Conservation (phyloP, 2,797 vertebrate genomes). For the Mycteria americana region DNA sequence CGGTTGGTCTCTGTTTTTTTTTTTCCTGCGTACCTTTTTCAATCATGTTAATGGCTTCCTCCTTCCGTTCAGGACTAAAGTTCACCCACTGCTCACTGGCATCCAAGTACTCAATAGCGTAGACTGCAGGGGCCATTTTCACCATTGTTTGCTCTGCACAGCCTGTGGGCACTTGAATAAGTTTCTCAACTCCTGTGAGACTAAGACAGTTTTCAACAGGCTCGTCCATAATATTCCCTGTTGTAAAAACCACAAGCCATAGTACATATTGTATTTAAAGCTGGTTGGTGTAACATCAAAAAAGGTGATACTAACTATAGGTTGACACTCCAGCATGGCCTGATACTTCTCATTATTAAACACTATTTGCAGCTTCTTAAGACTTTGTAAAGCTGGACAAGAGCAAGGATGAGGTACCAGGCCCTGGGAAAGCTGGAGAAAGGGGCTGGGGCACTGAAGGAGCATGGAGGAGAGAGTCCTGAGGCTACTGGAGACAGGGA, state of each 20-base stretch:
- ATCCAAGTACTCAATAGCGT: constrained; percentile 71
- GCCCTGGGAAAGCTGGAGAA: not conserved
- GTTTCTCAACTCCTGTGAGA: constrained; percentile 62
- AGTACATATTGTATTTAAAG: not conserved
- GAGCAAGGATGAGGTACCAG: not conserved
- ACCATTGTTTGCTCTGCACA: constrained; percentile 78
- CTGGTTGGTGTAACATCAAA: not conserved
- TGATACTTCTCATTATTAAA: not conserved
- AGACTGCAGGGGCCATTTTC: constrained; percentile 75
- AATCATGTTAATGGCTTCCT: constrained; percentile 67
- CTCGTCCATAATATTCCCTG: constrained; percentile 62
- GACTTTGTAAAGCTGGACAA: not conserved
- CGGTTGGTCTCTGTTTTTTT: not conserved
- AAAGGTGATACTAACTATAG: not conserved
- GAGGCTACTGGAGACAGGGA: not conserved
- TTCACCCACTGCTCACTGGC: constrained; percentile 69
- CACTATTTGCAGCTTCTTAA: not conserved
- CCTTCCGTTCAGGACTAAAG: constrained; percentile 50
- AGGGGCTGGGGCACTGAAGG: not conserved
- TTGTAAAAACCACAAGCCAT: not conserved
- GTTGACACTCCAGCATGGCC: not conserved
- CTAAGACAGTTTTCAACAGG: constrained; percentile 71
- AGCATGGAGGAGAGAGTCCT: not conserved
- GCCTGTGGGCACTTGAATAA: constrained; percentile 72
- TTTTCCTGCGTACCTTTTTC: constrained; percentile 48